Evolutionary conservation across 2,113 vertebrate species (phyloP).

Genomic region (Chionis minor): DNA sequence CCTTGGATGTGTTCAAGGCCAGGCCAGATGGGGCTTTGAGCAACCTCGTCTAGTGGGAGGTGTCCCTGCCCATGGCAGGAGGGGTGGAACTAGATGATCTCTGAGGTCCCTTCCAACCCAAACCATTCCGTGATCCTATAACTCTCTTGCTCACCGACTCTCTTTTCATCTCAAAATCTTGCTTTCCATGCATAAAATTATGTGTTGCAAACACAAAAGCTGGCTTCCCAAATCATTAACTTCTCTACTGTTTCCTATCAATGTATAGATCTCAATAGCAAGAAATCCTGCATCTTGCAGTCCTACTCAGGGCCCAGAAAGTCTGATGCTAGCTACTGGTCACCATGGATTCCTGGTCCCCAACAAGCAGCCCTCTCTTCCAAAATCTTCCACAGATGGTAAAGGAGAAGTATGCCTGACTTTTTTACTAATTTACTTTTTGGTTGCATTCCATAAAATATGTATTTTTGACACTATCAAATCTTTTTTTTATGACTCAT

Average conservation of each 20-base stretch:
- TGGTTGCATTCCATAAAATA: neutral
- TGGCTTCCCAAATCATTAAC: conserved; percentile 24
- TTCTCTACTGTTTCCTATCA: neutral
- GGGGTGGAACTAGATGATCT: neutral
- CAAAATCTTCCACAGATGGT: neutral
- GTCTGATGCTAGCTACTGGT: neutral
- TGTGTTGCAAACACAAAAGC: neutral
- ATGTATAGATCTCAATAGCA: neutral
- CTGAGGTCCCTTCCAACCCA: neutral
- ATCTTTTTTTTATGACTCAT: neutral
- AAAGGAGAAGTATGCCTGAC: neutral
- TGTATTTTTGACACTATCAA: neutral
- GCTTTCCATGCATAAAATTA: neutral
- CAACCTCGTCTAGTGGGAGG: neutral
- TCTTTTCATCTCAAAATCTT: conserved; percentile 19
- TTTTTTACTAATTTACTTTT: neutral
- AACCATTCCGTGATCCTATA: neutral
- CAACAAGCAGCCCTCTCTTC: neutral
- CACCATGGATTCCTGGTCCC: neutral
- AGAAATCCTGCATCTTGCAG: neutral
- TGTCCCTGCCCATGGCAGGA: neutral
- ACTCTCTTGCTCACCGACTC: neutral
- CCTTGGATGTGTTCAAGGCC: neutral
- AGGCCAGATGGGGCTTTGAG: neutral
- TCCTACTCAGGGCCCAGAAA: neutral